Evolutionary conservation across 1,140 invertebrate species (phyloP).

Genomic region (Drosophila burlai): DNA sequence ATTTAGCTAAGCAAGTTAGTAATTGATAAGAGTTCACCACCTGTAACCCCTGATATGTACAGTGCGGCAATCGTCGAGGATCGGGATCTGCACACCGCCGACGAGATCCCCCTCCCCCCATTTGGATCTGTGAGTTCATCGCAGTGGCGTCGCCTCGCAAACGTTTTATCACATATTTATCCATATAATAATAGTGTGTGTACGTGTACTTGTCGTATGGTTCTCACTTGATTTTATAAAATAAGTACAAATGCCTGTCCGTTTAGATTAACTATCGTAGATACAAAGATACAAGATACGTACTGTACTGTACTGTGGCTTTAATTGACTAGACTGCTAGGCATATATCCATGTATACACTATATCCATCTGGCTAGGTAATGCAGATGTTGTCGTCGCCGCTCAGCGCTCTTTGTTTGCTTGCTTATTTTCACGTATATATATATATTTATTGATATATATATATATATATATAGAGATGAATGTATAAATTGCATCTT

Average conservation of each 20-base stretch:
- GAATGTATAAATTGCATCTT: conserved; percentile 72
- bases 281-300: conserved; percentile 65
- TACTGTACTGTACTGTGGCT: conserved; percentile 34
- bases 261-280: conserved; percentile 65
- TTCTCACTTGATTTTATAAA: conserved; percentile 61
- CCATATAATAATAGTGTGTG: conserved; percentile 58
- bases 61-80: conserved; percentile 25
- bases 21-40: conserved; percentile 41
- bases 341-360: conserved; percentile 27
- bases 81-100: background rate
- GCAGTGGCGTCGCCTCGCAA: conserved; percentile 43
- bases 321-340: conserved; percentile 75
- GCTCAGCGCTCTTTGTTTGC: conserved; percentile 15
- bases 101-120: background rate
- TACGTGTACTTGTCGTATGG: conserved; percentile 17
- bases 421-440: conserved; percentile 4
- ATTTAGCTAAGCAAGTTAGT: conserved; percentile 47
- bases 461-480: conserved; percentile 21
- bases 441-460: conserved; percentile 13
- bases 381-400: conserved; percentile 43
- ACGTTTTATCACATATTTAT: conserved; percentile 77
- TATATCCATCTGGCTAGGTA: conserved; percentile 61
- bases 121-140: conserved; percentile 29
- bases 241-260: conserved; percentile 69
- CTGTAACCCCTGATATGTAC: conserved; percentile 65